Conservation (phyloP, 2,113 vertebrate genomes). For the Camelus dromedarius region DNA sequence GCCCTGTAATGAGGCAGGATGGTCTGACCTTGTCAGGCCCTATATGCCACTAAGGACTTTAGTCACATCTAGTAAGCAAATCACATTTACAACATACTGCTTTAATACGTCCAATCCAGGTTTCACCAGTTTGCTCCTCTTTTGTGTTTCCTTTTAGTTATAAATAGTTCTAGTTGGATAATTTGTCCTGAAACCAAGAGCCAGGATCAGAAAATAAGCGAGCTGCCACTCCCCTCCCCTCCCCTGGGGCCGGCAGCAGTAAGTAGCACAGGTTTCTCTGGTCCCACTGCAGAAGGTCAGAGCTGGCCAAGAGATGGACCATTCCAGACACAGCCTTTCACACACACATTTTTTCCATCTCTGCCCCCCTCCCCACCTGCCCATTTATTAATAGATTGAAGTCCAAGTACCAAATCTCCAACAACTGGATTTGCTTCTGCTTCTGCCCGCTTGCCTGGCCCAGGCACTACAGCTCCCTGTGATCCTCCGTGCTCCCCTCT, state of each 20-base stretch:
- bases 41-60: not conserved
- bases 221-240: not conserved
- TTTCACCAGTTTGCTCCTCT: not conserved
- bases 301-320: not conserved
- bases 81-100: not conserved
- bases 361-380: too few relatives aligned
- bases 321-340: not conserved
- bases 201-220: not conserved
- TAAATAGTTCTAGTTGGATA: not conserved
- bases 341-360: not conserved
- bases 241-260: not conserved
- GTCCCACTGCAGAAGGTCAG: not conserved
- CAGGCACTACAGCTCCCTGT: not conserved
- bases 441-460: not conserved
- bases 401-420: not conserved
- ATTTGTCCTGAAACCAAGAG: constrained; percentile 18
- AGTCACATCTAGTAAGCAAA: not conserved
- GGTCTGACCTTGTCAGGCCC: not conserved
- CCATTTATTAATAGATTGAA: not conserved
- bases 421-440: not conserved
- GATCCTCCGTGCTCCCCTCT: not conserved
- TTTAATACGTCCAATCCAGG: not conserved
- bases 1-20: not conserved
- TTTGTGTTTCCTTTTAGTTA: not conserved
- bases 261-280: not conserved